Conservation (phyloP, 2,888 invertebrate genomes). For the Archips crataeganus region DNA sequence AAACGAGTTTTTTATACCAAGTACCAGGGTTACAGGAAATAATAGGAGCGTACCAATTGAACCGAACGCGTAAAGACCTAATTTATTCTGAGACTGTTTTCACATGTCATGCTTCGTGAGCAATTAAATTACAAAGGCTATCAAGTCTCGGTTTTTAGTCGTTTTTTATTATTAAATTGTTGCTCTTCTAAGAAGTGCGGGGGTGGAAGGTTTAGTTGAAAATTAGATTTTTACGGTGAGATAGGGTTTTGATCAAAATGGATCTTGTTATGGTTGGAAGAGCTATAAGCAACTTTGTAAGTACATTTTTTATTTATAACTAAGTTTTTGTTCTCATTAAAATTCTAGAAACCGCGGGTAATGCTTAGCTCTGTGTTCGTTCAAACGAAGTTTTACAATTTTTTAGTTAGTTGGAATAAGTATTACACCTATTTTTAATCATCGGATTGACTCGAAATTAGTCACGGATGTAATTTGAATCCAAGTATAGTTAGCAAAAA, state of each 20-base stretch:
- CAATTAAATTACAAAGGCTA: background rate
- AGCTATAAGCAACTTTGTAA: conserved; percentile 77
- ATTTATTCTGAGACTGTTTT: conserved; percentile 18
- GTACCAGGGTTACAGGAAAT: conserved; percentile 22
- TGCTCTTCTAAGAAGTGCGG: background rate
- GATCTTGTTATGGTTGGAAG: conserved; percentile 74
- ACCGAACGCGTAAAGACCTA: conserved; percentile 3
- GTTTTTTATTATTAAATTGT: background rate
- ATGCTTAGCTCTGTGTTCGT: too few relatives aligned
- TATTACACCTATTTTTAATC: too few relatives aligned
- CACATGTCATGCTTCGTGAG: conserved; percentile 4
- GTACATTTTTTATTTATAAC: conserved; percentile 50
- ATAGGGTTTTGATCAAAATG: conserved; percentile 54
- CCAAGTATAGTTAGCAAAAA: too few relatives aligned
- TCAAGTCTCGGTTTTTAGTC: background rate
- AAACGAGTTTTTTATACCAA: conserved; percentile 37
- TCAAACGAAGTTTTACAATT: too few relatives aligned
- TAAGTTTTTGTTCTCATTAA: background rate
- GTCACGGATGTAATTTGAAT: too few relatives aligned
- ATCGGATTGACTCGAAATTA: too few relatives aligned
- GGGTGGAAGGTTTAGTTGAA: background rate
- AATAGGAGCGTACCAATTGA: conserved; percentile 18
- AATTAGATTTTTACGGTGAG: conserved; percentile 15
- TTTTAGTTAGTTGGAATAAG: too few relatives aligned
- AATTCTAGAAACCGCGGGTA: too few relatives aligned